phyloP scores from a whole-genome alignment of 2,888 invertebrate genomes.

The Leptinotarsa haldemani region DNA sequence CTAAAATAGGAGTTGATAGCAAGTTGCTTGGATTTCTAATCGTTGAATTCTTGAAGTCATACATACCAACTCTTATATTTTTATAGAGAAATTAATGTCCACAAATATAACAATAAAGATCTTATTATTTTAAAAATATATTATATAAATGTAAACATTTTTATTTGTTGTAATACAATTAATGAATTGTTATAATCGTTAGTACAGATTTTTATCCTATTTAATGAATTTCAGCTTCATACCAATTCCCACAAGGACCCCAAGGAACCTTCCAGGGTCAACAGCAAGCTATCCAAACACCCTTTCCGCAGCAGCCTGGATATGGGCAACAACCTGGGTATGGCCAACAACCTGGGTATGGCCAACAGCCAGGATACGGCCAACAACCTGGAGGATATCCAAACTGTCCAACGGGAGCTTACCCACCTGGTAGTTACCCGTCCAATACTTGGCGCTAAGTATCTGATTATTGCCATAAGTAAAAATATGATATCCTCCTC shows the following conservation, averaged over 20 bases:
- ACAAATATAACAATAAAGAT: no score
- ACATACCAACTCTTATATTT: no score
- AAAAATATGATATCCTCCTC: conserved; percentile 6
- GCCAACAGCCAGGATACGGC: conserved; percentile 39
- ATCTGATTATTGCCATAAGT: not conserved
- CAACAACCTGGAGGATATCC: conserved; percentile 43
- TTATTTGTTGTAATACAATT: no score
- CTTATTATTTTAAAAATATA: no score
- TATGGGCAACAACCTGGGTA: conserved; percentile 39
- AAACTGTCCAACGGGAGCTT: conserved; percentile 49
- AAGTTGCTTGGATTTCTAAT: no score
- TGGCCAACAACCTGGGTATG: conserved; percentile 39
- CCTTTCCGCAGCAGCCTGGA: conserved; percentile 40
- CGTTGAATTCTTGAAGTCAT: no score
- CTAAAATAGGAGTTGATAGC: no score
- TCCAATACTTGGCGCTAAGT: conserved; percentile 40
- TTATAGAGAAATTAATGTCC: no score
- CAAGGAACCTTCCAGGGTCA: conserved; percentile 60
- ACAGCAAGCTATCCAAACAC: conserved; percentile 36
- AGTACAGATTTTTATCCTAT: not conserved
- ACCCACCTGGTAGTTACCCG: conserved; percentile 57
- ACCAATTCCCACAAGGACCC: conserved; percentile 71
- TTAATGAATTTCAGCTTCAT: conserved; percentile 62
- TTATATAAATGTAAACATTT: no score
- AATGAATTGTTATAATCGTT: no score